Evolutionary conservation across 2,888 invertebrate species (phyloP).

Genomic region (Heliconius sara): DNA sequence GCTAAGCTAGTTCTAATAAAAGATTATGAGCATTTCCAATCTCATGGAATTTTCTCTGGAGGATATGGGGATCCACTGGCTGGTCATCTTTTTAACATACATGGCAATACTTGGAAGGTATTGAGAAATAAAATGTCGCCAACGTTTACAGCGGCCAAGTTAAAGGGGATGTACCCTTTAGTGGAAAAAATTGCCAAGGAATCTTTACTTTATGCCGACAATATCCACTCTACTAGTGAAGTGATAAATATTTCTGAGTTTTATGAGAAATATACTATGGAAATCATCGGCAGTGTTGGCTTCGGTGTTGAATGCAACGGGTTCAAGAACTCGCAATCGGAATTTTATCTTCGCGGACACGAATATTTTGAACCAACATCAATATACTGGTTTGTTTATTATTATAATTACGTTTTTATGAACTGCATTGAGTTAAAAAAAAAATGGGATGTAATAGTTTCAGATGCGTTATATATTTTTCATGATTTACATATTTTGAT

Average conservation of each 20-base stretch:
- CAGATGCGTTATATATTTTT: not conserved
- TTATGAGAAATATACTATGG: constrained; percentile 84
- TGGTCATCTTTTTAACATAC: constrained; percentile 84
- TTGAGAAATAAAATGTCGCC: constrained; percentile 86
- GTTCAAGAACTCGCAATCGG: constrained; percentile 80
- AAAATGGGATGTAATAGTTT: no score
- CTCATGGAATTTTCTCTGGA: constrained; percentile 86
- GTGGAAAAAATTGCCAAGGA: constrained; percentile 83
- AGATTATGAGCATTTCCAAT: constrained; percentile 86
- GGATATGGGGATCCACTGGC: constrained; percentile 85
- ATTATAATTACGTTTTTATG: not conserved
- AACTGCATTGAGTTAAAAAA: no score
- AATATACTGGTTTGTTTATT: constrained; percentile 68
- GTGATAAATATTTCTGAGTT: constrained; percentile 82
- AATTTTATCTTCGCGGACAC: constrained; percentile 77
- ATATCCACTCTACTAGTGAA: constrained; percentile 58
- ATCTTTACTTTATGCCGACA: constrained; percentile 73
- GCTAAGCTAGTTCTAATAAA: constrained; percentile 84
- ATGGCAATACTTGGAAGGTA: constrained; percentile 85
- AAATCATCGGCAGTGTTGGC: constrained; percentile 85
- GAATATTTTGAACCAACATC: constrained; percentile 74
- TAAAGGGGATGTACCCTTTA: constrained; percentile 86
- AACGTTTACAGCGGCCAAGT: constrained; percentile 87
- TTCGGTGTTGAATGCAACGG: constrained; percentile 86
- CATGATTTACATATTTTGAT: not conserved